These are phyloP conservation scores for Urocyon cinereoargenteus DNA, from an alignment of 2,797 vertebrate genomes.

Conservation along the genomic window DNA sequence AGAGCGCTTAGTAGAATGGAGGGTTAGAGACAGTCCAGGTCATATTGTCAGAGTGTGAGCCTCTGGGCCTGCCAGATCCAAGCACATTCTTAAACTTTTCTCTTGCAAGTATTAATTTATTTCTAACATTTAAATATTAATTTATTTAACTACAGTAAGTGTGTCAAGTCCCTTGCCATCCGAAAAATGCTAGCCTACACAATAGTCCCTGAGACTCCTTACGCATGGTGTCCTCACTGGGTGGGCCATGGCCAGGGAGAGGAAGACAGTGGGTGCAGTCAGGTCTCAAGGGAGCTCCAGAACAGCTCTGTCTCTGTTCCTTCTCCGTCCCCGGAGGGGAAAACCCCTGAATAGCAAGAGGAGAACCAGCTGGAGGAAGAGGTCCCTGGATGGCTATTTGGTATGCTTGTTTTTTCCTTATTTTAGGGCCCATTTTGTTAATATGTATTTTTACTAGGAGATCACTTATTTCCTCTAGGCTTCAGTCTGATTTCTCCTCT, in stretches of 20 bases:
- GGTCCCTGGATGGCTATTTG: neutral
- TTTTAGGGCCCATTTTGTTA: neutral
- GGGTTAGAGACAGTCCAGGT: neutral
- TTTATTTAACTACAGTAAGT: neutral
- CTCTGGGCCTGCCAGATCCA: neutral
- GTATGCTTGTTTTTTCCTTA: neutral
- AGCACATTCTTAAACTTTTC: neutral
- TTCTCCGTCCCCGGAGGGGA: neutral
- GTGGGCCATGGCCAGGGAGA: neutral
- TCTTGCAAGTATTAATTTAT: neutral
- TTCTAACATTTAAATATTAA: neutral
- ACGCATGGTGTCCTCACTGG: too few relatives aligned
- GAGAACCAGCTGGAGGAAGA: neutral
- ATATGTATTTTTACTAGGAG: neutral
- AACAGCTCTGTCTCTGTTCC: neutral
- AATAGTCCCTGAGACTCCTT: neutral
- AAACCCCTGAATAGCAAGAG: neutral
- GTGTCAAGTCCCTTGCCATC: neutral
- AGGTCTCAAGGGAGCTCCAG: neutral
- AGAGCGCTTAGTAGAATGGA: neutral
- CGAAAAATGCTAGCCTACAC: neutral
- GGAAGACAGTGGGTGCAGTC: too few relatives aligned
- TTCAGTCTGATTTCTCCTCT: neutral
- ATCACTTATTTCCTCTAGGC: neutral
- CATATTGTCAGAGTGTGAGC: neutral